Percentiles rank a stretch among this genome's conserved stretches.
Evolutionary conservation across 2,113 vertebrate species (phyloP).

Genomic region (Plotosus lineatus): DNA sequence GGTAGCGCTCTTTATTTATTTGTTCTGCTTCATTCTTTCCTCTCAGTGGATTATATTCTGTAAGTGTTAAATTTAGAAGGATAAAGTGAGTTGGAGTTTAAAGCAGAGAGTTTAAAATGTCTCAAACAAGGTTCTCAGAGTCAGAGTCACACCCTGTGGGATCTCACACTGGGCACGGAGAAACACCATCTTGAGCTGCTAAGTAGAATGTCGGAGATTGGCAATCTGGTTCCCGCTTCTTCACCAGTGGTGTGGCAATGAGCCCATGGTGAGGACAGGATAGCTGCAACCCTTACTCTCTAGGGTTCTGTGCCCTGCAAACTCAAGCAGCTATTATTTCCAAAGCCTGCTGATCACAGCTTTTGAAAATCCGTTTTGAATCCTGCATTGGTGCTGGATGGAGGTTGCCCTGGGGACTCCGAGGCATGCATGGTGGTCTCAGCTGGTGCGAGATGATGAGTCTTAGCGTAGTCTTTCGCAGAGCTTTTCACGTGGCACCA

Average conservation of each 20-base stretch:
- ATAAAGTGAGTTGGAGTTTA: constrained; percentile 4
- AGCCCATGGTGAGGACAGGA: constrained; percentile 42
- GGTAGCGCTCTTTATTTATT: constrained; percentile 7
- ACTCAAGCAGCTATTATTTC: constrained; percentile 39
- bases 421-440: constrained; percentile 35
- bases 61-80: constrained; percentile 17
- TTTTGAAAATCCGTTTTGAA: constrained; percentile 32
- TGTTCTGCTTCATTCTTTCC: not conserved
- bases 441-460: constrained; percentile 22
- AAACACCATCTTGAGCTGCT: constrained; percentile 48
- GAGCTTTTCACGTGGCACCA: constrained; percentile 19
- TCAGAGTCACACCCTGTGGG: constrained; percentile 47
- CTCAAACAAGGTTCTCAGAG: constrained; percentile 33
- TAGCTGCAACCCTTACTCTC: constrained; percentile 43
- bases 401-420: constrained; percentile 1
- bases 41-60: not conserved
- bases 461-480: constrained; percentile 32
- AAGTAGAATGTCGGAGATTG: constrained; percentile 50
- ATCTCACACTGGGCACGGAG: constrained; percentile 42
- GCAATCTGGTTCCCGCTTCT: constrained; percentile 48
- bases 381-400: constrained; percentile 11
- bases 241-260: constrained; percentile 49
- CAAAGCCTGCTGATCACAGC: constrained; percentile 34
- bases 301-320: constrained; percentile 41
- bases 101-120: not conserved